Base-by-base conservation (phyloP, 2,113 vertebrate species). In the Meles meles region DNA sequence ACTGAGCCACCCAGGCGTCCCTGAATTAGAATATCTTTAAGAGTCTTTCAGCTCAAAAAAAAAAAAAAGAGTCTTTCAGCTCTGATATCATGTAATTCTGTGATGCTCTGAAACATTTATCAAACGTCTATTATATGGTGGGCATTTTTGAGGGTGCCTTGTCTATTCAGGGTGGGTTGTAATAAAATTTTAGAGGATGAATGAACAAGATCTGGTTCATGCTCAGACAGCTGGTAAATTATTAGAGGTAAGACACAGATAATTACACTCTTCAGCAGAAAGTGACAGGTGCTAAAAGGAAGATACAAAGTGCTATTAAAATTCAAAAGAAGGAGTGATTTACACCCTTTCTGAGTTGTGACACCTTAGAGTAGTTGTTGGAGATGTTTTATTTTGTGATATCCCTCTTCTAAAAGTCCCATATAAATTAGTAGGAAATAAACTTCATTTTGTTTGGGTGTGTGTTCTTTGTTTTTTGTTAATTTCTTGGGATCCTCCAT, bases 381-480 rank as follows among this genome's bases (percentile, higher is more conserved):
- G 42, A 88, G 20, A 93, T 87, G 55, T 93, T 96, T 93, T 85
- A 91, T 96, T 95, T 90, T 96, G 85, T 34, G 44, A 86, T 5
- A 71, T 55, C 0, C 34, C 31, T 47, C 42, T 95, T 92, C 65
- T 95, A 85, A 95, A 94, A 89, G n/a, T 94, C 34, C 31, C 87
- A 79, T 79, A 61, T 96, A 93, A 94, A 91, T 95, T 94, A 93
- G 49, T 31, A 21, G 79, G 52, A 94, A 92, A 96, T 95, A 83
- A 82, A 96, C 86, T 96, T 97, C 81, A 52, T 95, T 96, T 96
- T 95, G 20, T 96, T 95, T 74, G 55, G 44, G 29, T 80, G 15
- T 47, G 13, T 9, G 7, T 65, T 76, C 81, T 82, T 49, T 61
- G 8, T 2, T 79, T 27, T 65, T 61, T 49, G 29, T 52, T 23